A percentile compares a stretch with the other conserved stretches of the same genome.
These are phyloP conservation scores for Marmota flaviventris DNA, from an alignment of 2,113 vertebrate species.

Conservation along the genomic window DNA sequence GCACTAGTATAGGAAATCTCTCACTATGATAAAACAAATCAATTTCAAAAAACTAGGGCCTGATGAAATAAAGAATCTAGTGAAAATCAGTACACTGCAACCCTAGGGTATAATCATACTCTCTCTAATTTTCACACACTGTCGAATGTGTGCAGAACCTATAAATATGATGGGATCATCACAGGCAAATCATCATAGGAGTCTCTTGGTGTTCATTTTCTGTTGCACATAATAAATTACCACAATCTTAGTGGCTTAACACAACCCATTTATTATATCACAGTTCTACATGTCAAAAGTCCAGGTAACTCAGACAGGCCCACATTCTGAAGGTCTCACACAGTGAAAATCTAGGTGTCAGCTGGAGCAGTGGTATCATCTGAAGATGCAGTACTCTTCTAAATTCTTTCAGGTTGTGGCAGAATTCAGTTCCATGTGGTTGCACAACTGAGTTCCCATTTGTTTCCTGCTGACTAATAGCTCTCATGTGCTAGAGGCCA, in stretches of 20 bases:
- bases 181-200: background rate
- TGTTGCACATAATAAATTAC: constrained; percentile 3
- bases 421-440: background rate
- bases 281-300: background rate
- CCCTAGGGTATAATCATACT: background rate
- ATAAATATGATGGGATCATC: background rate
- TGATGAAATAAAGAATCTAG: background rate
- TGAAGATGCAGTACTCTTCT: background rate
- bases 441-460: background rate
- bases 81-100: background rate
- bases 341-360: background rate
- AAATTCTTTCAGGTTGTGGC: background rate
- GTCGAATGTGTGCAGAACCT: background rate
- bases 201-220: background rate
- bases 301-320: background rate
- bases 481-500: background rate
- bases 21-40: background rate
- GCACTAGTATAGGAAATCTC: background rate
- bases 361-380: background rate
- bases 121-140: background rate
- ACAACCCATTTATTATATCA: constrained; percentile 23
- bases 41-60: background rate
- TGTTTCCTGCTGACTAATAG: background rate
- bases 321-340: background rate
- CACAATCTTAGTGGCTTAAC: background rate